Conservation (phyloP, 2,113 vertebrate species). For the Thalassarche chlororhynchos region DNA sequence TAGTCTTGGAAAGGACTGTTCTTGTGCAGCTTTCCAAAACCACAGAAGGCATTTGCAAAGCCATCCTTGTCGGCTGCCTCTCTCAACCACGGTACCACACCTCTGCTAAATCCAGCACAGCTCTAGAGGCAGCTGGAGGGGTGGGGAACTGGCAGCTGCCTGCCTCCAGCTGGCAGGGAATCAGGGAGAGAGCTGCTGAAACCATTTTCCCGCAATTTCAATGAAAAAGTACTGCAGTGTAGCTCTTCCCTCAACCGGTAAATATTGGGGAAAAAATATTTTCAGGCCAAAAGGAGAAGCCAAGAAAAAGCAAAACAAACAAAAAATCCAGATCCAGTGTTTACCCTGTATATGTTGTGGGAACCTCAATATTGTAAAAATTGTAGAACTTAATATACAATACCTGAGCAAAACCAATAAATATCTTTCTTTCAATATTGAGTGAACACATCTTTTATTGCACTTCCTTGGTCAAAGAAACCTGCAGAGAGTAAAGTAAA, state of each 20-base stretch:
- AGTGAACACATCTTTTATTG: background rate
- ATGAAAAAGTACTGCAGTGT: background rate
- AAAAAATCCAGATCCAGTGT: background rate
- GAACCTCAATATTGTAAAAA: background rate
- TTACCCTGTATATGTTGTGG: background rate
- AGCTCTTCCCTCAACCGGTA: background rate
- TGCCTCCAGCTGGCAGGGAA: background rate
- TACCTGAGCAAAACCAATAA: background rate
- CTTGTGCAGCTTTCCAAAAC: background rate
- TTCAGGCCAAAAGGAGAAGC: background rate
- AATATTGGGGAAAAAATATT: background rate
- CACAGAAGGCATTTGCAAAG: background rate
- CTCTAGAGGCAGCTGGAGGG: constrained; percentile 19
- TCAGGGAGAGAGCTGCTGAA: background rate
- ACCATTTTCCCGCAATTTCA: background rate
- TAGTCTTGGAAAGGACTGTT: background rate
- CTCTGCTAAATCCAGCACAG: background rate
- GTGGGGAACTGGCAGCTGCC: background rate
- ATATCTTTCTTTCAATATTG: background rate
- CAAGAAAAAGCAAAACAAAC: background rate
- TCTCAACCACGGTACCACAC: background rate
- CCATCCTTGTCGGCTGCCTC: background rate
- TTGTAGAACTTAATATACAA: background rate
- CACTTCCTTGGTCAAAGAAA: background rate
- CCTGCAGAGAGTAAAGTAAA: background rate